Conservation (phyloP, 2,797 vertebrate species). For the Rhynchotus rufescens region DNA sequence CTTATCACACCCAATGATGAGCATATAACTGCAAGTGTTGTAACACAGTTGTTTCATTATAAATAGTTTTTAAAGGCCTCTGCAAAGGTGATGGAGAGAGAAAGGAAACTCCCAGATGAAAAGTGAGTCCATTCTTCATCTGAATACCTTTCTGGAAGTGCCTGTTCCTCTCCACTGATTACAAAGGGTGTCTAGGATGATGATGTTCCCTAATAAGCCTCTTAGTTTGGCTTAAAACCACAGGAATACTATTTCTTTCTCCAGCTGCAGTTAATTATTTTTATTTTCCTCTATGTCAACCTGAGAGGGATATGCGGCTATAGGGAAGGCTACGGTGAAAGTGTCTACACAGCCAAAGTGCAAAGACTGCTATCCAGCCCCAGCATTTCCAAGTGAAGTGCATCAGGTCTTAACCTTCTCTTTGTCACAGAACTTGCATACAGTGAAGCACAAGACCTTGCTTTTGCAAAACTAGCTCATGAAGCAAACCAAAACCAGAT, state of each 20-base stretch:
- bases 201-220: not conserved
- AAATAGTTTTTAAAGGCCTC: constrained; percentile 20
- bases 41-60: not conserved
- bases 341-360: not conserved
- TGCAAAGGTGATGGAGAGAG: not conserved
- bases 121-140: not conserved
- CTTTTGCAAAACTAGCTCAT: not conserved
- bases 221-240: not conserved
- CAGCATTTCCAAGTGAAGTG: not conserved
- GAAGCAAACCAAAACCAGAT: not conserved
- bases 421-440: not conserved
- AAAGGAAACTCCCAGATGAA: not conserved
- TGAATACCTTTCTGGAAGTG: not conserved
- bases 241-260: not conserved
- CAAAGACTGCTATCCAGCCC: not conserved
- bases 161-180: constrained; percentile 16
- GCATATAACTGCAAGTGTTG: not conserved
- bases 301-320: not conserved
- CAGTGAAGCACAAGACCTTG: not conserved
- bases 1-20: not conserved
- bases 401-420: not conserved
- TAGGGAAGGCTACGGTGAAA: not conserved
- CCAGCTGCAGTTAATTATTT: not conserved
- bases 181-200: not conserved
- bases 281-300: not conserved